Conservation (phyloP, 2,888 invertebrate genomes). For the Coelinius sp. region DNA sequence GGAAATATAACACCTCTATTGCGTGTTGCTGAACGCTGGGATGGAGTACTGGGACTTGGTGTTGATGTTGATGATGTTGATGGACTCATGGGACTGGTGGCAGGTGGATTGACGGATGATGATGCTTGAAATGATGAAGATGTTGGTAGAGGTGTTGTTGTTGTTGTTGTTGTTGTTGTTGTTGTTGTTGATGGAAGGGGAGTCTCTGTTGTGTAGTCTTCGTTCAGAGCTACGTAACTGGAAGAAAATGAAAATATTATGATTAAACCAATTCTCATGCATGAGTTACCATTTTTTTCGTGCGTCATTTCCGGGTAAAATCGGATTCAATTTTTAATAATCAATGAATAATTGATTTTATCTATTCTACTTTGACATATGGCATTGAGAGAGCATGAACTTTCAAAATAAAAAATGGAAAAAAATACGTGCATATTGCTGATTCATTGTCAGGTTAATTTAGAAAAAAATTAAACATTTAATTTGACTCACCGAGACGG, state of each 20-base stretch:
- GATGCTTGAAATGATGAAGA: conserved; percentile 44
- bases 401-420: no score
- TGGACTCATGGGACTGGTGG: conserved; percentile 45
- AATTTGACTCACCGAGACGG: conserved; percentile 75
- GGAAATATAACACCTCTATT: conserved; percentile 92
- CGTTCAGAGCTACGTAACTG: conserved; percentile 60
- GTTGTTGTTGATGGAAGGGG: conserved; percentile 69
- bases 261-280: not conserved
- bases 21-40: conserved; percentile 72
- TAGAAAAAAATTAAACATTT: not conserved
- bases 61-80: conserved; percentile 43
- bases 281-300: no score
- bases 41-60: conserved; percentile 53
- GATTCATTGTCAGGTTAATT: not conserved
- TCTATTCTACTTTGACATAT: no score
- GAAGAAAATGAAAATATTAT: not conserved
- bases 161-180: conserved; percentile 68
- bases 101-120: conserved; percentile 53
- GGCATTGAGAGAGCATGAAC: no score
- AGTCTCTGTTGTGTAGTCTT: conserved; percentile 60
- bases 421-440: no score
- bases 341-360: no score
- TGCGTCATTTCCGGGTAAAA: no score
- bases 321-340: no score
- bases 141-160: conserved; percentile 64